Base-by-base conservation (phyloP, 2,113 vertebrate genomes). In the Hepsetus odoe region DNA sequence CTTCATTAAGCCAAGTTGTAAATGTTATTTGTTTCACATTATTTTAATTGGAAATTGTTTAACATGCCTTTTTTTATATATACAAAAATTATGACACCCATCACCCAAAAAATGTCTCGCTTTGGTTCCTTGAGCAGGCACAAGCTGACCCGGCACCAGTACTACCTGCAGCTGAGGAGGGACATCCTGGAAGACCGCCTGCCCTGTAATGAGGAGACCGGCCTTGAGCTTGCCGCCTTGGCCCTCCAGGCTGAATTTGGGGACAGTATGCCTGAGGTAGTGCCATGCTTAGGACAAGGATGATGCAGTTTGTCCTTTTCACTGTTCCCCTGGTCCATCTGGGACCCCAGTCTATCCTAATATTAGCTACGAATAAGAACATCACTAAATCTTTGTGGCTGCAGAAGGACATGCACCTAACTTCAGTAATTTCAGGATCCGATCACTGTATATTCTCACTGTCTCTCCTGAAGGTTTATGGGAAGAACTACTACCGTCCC, bases 151-250 rank as follows among this genome's bases (percentile, higher is more conserved):
- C 90, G 92, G 22, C 95, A 97, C 82, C 95, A 96, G 84, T 95
- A 93, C 89, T 96, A 96, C 88, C 94, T 97, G 58, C 96, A 98
- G 90, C 92, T 97, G 78, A 91, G 96, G 82, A 95, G 90, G 87
- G 96, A 98, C 82, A 85, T 98, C 80, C 86, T 97, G 84, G 95
- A 96, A 33, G 94, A 96, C 76, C 88, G 91, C 16, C 72, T 97
- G 59, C 89, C 88, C 73, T 95, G 94, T 89, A 91, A 88, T 0
- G 92, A 95, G 18, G 95, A 96, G 85, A 95, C 86, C 0, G 85
- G 93, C 28, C 83, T 96, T 62, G 93, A 91, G 80, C 92, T 98
- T 1, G 95, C 90, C 1, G 95, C 90, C 70, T 88, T 96, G 53
- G 95, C 95, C 77, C 87, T 97, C 70, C 94, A 97, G 83, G 93